Percentiles rank a stretch among this genome's conserved stretches.
phyloP scores from a whole-genome alignment of 30 jellyfish, hydroid and myxozoan genomes.

The Pseudorhiza aurosa region DNA sequence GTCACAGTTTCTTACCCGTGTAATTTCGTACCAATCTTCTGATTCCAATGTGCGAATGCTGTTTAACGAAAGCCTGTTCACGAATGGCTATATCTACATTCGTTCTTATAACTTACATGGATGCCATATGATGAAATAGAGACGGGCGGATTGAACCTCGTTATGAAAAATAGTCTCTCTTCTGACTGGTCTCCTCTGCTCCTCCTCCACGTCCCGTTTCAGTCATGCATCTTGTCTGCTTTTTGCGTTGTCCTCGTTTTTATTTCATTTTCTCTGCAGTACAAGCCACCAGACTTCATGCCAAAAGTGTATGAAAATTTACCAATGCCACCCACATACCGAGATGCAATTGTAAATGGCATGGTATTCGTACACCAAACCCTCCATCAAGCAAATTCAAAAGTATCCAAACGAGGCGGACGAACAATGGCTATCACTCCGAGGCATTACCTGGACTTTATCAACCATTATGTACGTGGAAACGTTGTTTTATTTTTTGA shows the following conservation, averaged over 20 bases:
- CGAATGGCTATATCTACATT: too few relatives aligned
- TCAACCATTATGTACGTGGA: slow-evolving; percentile 93
- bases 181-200: slow-evolving; percentile 16
- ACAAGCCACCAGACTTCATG: slow-evolving; percentile 95
- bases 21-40: too few relatives aligned
- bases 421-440: slow-evolving; percentile 97
- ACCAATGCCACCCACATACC: slow-evolving; percentile 99
- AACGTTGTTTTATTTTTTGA: not conserved
- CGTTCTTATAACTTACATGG: too few relatives aligned
- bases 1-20: too few relatives aligned
- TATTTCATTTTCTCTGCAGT: slow-evolving; percentile 53
- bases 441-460: slow-evolving; percentile 95
- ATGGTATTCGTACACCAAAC: slow-evolving; percentile 99
- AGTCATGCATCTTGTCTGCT: not conserved
- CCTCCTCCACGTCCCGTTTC: not conserved
- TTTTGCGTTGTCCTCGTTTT: too few relatives aligned
- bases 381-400: slow-evolving; percentile 85
- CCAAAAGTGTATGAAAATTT: slow-evolving; percentile 88
- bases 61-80: too few relatives aligned
- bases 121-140: slow-evolving; percentile 31
- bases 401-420: slow-evolving; percentile 93
- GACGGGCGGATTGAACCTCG: slow-evolving; percentile 66
- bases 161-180: slow-evolving; percentile 43
- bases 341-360: slow-evolving; percentile 96
- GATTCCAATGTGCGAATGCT: too few relatives aligned